These are phyloP conservation scores for Eupristina koningsbergeri DNA, from an alignment of 1,140 invertebrate genomes.

Conservation along the genomic window DNA sequence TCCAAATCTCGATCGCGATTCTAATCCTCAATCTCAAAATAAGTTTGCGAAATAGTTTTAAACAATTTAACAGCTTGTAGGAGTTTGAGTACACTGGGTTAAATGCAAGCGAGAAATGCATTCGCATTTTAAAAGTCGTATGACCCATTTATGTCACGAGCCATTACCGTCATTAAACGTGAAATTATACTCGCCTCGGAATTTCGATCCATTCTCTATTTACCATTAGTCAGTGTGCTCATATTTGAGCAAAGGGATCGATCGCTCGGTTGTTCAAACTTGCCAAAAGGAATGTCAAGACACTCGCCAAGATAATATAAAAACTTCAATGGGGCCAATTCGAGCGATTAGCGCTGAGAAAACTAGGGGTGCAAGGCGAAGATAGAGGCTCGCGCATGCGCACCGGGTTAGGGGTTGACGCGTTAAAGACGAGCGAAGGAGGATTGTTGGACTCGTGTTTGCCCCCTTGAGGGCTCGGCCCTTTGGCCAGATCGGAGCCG, in stretches of 20 bases:
- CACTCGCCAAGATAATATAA: background rate
- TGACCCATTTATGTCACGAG: background rate
- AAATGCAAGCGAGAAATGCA: background rate
- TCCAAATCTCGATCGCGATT: background rate
- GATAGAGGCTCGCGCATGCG: conserved; percentile 21
- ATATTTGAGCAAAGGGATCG: too few species aligned
- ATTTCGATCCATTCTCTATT: background rate
- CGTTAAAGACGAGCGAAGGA: background rate
- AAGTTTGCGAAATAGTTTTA: background rate
- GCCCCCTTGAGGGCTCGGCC: background rate
- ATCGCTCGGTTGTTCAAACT: too few species aligned
- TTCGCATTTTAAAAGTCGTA: background rate
- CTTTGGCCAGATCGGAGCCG: conserved; percentile 5
- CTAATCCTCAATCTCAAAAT: background rate
- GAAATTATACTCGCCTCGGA: background rate
- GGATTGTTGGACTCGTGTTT: background rate
- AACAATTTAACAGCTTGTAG: background rate
- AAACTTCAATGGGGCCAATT: background rate
- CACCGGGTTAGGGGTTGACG: background rate
- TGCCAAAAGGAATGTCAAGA: background rate
- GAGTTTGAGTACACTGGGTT: too few species aligned
- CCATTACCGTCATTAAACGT: background rate
- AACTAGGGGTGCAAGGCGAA: background rate
- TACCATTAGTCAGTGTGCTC: background rate
- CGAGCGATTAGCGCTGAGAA: background rate